phyloP scores from a whole-genome alignment of 2,888 invertebrate species.

The Tortrix viridana region DNA sequence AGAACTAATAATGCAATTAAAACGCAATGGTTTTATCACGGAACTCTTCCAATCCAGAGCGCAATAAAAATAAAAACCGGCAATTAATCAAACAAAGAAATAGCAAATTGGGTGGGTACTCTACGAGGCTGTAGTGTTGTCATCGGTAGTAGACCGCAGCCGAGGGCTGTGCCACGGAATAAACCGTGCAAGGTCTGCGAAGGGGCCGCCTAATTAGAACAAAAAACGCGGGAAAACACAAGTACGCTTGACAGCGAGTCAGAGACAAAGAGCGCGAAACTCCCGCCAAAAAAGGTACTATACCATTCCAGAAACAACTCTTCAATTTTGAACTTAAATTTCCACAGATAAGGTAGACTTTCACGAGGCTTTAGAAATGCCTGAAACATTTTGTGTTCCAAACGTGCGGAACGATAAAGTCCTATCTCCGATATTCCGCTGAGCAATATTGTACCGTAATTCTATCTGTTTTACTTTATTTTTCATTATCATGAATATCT shows the following conservation, averaged over 20 bases:
- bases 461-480: not conserved
- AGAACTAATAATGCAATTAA: not conserved
- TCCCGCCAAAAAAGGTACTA: conserved; percentile 68
- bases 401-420: conserved; percentile 5
- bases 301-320: conserved; percentile 41
- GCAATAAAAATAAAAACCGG: conserved; percentile 28
- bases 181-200: conserved; percentile 54
- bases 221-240: conserved; percentile 83
- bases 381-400: conserved; percentile 34
- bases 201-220: conserved; percentile 82
- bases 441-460: not conserved
- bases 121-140: conserved; percentile 33
- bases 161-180: conserved; percentile 34
- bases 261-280: conserved; percentile 77
- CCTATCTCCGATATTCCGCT: not conserved
- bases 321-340: conserved; percentile 45
- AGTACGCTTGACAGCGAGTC: conserved; percentile 82
- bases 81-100: conserved; percentile 38
- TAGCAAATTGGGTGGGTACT: conserved; percentile 36
- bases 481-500: conserved; percentile 9
- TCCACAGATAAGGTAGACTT: conserved; percentile 37
- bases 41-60: conserved; percentile 19
- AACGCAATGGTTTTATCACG: not conserved
- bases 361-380: conserved; percentile 33
- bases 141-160: conserved; percentile 36